A percentile compares a stretch with the other conserved stretches of the same genome.
Evolutionary conservation across 2,113 vertebrate species (phyloP).

Genomic region (Erpornis zantholeuca): DNA sequence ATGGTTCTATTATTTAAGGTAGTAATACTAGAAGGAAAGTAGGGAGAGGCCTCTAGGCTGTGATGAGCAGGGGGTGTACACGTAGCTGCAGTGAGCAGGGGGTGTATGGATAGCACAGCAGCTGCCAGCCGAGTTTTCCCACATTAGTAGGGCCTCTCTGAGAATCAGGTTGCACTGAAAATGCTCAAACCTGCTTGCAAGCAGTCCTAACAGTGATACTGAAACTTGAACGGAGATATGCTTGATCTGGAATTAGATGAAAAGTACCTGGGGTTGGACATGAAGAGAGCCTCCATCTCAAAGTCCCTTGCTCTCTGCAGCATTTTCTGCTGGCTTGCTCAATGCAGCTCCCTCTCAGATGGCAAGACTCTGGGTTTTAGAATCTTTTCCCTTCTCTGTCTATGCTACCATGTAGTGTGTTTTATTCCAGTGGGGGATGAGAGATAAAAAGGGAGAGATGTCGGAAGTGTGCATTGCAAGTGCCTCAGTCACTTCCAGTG

Average conservation of each 20-base stretch:
- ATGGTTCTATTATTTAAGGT: neutral
- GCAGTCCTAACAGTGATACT: neutral
- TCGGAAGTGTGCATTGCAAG: neutral
- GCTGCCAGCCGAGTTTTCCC: neutral
- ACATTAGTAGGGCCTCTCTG: neutral
- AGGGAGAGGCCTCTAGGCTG: neutral
- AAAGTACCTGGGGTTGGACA: neutral
- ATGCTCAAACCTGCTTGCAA: neutral
- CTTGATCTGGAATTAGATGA: neutral
- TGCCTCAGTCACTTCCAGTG: neutral
- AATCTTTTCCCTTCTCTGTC: neutral
- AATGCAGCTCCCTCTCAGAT: neutral
- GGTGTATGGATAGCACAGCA: neutral
- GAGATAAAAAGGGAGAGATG: neutral
- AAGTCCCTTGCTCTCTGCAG: neutral
- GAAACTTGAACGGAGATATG: neutral
- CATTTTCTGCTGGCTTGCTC: neutral
- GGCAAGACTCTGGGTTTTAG: neutral
- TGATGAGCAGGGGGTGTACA: neutral
- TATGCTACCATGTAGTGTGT: fast-evolving
- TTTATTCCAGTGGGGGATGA: neutral
- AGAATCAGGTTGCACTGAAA: neutral
- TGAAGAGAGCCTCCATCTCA: neutral
- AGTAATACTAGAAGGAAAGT: neutral
- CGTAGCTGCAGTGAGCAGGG: neutral